phyloP scores from a whole-genome alignment of 1,140 invertebrate genomes.

The Rhopalosiphum padi region DNA sequence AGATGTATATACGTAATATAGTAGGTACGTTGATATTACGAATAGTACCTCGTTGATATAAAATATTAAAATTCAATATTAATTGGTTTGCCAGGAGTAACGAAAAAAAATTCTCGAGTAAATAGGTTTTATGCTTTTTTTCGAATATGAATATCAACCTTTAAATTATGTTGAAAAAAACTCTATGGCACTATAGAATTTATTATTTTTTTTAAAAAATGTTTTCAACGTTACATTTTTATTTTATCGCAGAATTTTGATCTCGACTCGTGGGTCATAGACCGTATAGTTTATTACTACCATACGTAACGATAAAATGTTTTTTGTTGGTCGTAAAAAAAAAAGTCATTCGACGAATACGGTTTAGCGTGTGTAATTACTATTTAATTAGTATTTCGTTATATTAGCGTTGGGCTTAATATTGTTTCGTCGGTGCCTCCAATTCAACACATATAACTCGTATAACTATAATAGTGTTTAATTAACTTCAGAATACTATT shows the following conservation, averaged over 20 bases:
- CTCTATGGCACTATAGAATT: background rate
- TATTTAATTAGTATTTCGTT: constrained; percentile 1
- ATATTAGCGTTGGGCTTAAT: background rate
- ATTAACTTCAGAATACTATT: background rate
- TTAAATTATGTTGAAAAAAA: background rate
- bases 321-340: background rate
- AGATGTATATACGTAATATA: too few relatives aligned
- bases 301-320: background rate
- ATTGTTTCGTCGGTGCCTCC: background rate
- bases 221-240: background rate
- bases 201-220: background rate
- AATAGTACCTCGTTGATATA: too few relatives aligned
- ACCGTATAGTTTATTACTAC: background rate
- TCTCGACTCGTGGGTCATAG: background rate
- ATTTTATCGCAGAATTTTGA: background rate
- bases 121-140: background rate
- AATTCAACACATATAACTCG: background rate
- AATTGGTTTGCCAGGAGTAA: background rate
- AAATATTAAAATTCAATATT: background rate
- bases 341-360: background rate
- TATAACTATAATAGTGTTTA: background rate
- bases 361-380: background rate
- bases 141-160: too few relatives aligned
- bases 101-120: background rate
- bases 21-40: too few relatives aligned